Evolutionary conservation across 2,113 vertebrate genomes (phyloP).

Genomic region (Leuciscus idus): DNA sequence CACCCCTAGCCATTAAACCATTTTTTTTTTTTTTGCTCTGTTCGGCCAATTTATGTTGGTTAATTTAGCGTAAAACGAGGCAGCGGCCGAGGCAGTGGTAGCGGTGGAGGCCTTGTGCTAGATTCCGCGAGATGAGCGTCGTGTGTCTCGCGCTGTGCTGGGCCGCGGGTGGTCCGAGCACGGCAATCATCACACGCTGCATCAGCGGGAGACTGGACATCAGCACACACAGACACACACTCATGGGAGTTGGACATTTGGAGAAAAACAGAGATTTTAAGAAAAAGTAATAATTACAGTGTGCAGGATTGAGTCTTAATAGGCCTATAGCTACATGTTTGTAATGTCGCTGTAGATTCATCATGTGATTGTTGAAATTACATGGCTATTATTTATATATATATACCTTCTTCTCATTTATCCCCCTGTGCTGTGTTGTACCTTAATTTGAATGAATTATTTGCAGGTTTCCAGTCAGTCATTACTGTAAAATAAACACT

Average conservation of each 20-base stretch:
- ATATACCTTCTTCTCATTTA: fast-evolving
- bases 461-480: neutral
- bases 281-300: slow-evolving; percentile 38
- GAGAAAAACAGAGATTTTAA: slow-evolving; percentile 26
- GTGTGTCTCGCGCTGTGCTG: neutral
- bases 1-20: slow-evolving; percentile 52
- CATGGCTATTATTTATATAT: neutral
- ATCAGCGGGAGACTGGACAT: slow-evolving; percentile 12
- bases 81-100: neutral
- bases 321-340: neutral
- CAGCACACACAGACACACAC: neutral
- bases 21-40: slow-evolving; percentile 42
- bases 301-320: neutral
- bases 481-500: no score
- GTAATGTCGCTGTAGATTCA: neutral
- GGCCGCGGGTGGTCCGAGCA: slow-evolving; percentile 21
- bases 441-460: neutral
- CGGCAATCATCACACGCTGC: slow-evolving; percentile 45
- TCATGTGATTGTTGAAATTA: neutral
- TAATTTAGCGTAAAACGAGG: slow-evolving; percentile 57
- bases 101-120: slow-evolving; percentile 20
- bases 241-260: neutral
- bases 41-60: slow-evolving; percentile 59
- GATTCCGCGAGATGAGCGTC: neutral
- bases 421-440: neutral